These are phyloP conservation scores for Kryptopterus vitreolus DNA, from an alignment of 2,797 vertebrate genomes.

Conservation along the genomic window DNA sequence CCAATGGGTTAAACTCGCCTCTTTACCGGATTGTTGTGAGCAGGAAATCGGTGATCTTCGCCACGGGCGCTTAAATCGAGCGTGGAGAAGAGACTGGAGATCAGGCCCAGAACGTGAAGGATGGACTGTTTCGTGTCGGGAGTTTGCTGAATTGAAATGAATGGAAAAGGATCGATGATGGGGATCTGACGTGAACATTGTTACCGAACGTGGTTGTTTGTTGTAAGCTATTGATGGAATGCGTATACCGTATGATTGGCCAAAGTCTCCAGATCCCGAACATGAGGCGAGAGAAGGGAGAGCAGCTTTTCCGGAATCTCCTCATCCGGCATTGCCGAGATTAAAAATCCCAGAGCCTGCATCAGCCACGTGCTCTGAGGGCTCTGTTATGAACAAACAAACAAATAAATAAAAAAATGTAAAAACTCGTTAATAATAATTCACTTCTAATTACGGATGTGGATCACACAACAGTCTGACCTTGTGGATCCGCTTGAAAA, in stretches of 20 bases:
- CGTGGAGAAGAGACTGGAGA: conserved; percentile 94
- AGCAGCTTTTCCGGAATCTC: conserved; percentile 89
- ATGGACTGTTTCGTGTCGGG: conserved; percentile 86
- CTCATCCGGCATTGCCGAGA: conserved; percentile 88
- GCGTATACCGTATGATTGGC: conserved; percentile 84
- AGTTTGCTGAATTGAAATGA: conserved; percentile 77
- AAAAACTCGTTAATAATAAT: background rate
- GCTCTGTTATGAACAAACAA: conserved; percentile 72
- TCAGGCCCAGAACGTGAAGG: conserved; percentile 90
- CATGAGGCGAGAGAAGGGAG: conserved; percentile 88
- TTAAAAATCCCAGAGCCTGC: conserved; percentile 96
- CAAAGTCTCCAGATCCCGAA: conserved; percentile 91
- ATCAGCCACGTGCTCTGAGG: conserved; percentile 99
- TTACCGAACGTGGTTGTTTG: background rate
- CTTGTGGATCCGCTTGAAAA: conserved; percentile 96
- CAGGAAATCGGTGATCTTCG: conserved; percentile 76
- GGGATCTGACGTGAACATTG: too few relatives aligned
- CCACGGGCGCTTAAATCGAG: conserved; percentile 87
- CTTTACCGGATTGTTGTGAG: conserved; percentile 87
- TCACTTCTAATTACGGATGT: background rate
- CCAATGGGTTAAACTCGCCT: too few relatives aligned
- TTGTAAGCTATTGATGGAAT: background rate
- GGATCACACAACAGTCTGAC: conserved; percentile 67
- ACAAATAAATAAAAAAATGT: conserved; percentile 25
- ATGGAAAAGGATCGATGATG: background rate